phyloP scores from a whole-genome alignment of 1,140 invertebrate species.

The Anastrepha ludens region DNA sequence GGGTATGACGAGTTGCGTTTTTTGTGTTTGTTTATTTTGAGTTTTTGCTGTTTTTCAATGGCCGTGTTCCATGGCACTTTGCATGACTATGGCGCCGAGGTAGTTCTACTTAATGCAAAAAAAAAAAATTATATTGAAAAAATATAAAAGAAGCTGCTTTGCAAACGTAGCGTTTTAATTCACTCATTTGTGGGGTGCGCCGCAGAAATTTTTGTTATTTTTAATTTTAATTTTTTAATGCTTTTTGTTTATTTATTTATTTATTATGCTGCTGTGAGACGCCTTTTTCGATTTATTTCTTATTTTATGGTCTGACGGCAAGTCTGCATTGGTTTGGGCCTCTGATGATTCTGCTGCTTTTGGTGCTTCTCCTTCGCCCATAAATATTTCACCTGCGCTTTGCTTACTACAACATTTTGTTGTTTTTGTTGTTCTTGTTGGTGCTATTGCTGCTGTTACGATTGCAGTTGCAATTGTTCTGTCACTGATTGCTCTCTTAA shows the following conservation, averaged over 20 bases:
- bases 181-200: constrained; percentile 20
- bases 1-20: background rate
- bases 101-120: background rate
- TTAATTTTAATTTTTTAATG: background rate
- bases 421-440: background rate
- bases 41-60: background rate
- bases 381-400: background rate
- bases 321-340: background rate
- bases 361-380: background rate
- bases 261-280: constrained; percentile 57
- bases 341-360: background rate
- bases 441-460: background rate
- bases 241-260: background rate
- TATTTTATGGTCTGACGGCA: background rate
- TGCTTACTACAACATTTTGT: background rate
- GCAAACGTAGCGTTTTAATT: constrained; percentile 44
- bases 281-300: constrained; percentile 59
- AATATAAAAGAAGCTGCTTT: background rate
- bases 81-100: background rate
- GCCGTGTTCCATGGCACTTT: background rate
- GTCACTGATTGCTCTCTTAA: constrained; percentile 45
- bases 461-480: constrained; percentile 68
- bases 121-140: background rate
- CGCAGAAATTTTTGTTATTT: background rate
- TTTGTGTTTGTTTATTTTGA: background rate